Base-by-base conservation (phyloP, 2,888 invertebrate species). In the Laspeyria flexula region DNA sequence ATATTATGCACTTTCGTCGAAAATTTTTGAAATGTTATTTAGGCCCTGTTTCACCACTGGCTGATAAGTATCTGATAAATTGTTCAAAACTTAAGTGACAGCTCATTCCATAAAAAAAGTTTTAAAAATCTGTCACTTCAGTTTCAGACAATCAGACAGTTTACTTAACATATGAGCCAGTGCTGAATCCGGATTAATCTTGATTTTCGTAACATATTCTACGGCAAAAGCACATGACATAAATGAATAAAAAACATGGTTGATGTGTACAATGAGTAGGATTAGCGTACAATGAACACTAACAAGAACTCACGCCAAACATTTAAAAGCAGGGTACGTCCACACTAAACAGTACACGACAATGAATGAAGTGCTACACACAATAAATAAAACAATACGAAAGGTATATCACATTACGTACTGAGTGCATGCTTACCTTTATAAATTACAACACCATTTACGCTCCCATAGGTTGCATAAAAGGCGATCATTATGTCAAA, bases 351-450 rank as follows among this genome's bases (percentile, higher is more conserved):
- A 43, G 11, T 50, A 59, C 58, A 66, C 58, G 71, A 60, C 49
- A 62, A 71, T 64, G 65, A 73, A 65, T 66, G 67, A 52, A 60
- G 55, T 55, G 56, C 63, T 71, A 74, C 46, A 57, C 53, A 73
- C 73, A 55, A 60, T 49, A 53, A 75, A 73, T 48, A 61, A 64
- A 73, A 65, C 65, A 74, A 67, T 73, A 73, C 73, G 66, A 72
- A 81, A 79, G 58, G 70, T 63, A 60, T 63, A 55, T 59, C 60
- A 66, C 63, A 75, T 79, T 86, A 89, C 87, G 86, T 85, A 86
- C 86, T 83, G 78, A 86, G 86, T 90, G 88, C 90, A 90, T 90
- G 92, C 92, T 92, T 92, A 92, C 92, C 92, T 92, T 90, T 85
- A 85, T 83, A 87, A 89, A 88, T 88, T 86, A 89, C 84, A 85